Base-by-base conservation (phyloP, 2,113 vertebrate species). In the Myotis davidii region DNA sequence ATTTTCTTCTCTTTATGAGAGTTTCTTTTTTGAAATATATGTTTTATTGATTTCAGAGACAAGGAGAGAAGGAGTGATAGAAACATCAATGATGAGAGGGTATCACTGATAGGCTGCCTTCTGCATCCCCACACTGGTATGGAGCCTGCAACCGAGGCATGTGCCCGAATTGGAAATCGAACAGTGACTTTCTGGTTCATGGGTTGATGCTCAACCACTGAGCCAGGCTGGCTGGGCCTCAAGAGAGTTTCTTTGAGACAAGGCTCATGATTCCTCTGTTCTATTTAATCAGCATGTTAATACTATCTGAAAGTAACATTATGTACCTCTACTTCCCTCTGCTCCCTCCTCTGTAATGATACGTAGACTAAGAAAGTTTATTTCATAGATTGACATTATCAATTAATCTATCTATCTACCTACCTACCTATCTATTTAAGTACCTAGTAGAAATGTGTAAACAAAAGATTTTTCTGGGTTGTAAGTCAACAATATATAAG, bases 261-360 rank as follows among this genome's bases (percentile, higher is more conserved):
- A 85, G 3, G 88, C 70, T 98, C 95, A 95, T 96, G 91, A 98
- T 97, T 97, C 93, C 95, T 91, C 98, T 98, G 72, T 50, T 39
- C 96, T 97, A 95, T 88, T 96, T 97, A 96, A 97, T 97, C 91
- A 98, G 95, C 93, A 97, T 97, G 96, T 94, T 93, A 98, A 92
- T 97, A 98, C 94, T 96, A 96, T 94, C 72, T 78, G 95, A 97
- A 94, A 76, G 82, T 94, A 97, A 96, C 93, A 52, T 82, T 95
- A 88, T 97, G 90, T 25, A 96, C 94, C 70, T 97, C 69, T 94
- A 96, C 88, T 94, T 96, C 95, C 96, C 3, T 67, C 34, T n/a
- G 23, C 37, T 39, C 37, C 39, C 95, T 94, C 52, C 73, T 97
- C 61, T 92, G 72, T 95, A 94, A 94, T 96, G 95, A 96, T 97